These are phyloP conservation scores for Chironomus tepperi DNA, from an alignment of 1,140 invertebrate species.

Conservation along the genomic window DNA sequence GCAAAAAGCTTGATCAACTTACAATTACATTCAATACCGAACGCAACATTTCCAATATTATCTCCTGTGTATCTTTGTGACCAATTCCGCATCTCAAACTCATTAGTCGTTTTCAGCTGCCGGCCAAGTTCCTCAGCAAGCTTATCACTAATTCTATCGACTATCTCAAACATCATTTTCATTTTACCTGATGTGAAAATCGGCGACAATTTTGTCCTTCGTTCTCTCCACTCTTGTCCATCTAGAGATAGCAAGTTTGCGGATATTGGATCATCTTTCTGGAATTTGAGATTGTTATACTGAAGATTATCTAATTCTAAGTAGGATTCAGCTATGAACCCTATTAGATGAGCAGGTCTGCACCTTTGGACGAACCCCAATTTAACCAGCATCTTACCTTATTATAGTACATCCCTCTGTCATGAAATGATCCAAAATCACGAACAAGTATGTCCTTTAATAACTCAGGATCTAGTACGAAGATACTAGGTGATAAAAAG, in stretches of 20 bases:
- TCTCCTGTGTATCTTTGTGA: constrained; percentile 35
- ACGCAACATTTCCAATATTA: constrained; percentile 49
- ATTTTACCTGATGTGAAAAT: constrained; percentile 46
- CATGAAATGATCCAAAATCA: constrained; percentile 29
- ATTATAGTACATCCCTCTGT: constrained; percentile 25
- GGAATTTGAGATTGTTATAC: too few relatives aligned
- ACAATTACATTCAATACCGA: constrained; percentile 51
- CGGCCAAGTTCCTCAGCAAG: constrained; percentile 28
- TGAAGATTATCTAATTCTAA: too few relatives aligned
- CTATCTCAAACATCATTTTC: constrained; percentile 39
- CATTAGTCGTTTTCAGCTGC: background rate
- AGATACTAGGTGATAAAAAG: constrained; percentile 31
- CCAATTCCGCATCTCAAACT: constrained; percentile 32
- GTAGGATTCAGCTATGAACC: too few relatives aligned
- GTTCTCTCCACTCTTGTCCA: constrained; percentile 40
- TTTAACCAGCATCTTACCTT: background rate
- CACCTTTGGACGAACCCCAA: too few relatives aligned
- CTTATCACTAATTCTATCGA: constrained; percentile 32
- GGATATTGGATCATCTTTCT: constrained; percentile 25
- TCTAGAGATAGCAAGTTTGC: constrained; percentile 32
- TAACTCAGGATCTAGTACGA: constrained; percentile 32
- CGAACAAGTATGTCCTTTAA: constrained; percentile 32
- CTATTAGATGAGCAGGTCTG: too few relatives aligned
- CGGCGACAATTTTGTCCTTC: constrained; percentile 42
- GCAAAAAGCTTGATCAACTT: constrained; percentile 34